Evolutionary conservation across 30 jellyfish, hydroid and myxozoan species (phyloP), one percentile per base, ranked within the genome.

Genomic region (Aurelia sp.): DNA sequence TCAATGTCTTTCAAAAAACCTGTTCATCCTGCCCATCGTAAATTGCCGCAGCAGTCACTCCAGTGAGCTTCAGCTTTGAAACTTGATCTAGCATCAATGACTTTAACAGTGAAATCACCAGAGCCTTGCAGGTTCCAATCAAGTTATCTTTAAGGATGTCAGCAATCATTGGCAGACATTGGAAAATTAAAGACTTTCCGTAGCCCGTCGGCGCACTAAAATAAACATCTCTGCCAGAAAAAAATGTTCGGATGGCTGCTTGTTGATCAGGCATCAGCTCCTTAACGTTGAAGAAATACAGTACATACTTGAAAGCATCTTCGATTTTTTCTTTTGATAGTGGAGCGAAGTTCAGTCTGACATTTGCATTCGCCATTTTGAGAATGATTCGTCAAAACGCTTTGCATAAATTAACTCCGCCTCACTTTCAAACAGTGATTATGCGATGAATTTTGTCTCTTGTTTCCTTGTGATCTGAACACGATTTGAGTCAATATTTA

Each of bases 181-280:
- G 88, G 40, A 74, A 41, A 24, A 74, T 74, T 22, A 74, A 20
- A 74, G 80, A 77, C 60, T 77, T 77, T 8, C 90, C 90, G 6
- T 35, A 80, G 4, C 90, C 90, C 19, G 90, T 80, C 48, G 90
- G 90, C 19, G 88, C 82, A 59, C 88, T 77, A 82, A 18, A 77
- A 60, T 55, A 77, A 22, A 74, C 18, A 38, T 74, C 72, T 10
- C 3, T 31, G 55, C 85, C 72, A 53, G 40, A 17, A 15, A 74
- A 48, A 74, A 74, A 74, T 19, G 48, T 44, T 53, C 52, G 24
- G 1, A 74, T 48, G 5, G 73, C 33, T 31, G 55, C 72, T 27
- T 44, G 24, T 74, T 44, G 85, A 24, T 74, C 80, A 27, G 27
- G 71, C 24, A 44, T 33, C 51, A 74, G 52, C 5, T 53, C 21